Evolutionary conservation across 1,140 invertebrate genomes (phyloP).

Genomic region (Gerris buenoi): DNA sequence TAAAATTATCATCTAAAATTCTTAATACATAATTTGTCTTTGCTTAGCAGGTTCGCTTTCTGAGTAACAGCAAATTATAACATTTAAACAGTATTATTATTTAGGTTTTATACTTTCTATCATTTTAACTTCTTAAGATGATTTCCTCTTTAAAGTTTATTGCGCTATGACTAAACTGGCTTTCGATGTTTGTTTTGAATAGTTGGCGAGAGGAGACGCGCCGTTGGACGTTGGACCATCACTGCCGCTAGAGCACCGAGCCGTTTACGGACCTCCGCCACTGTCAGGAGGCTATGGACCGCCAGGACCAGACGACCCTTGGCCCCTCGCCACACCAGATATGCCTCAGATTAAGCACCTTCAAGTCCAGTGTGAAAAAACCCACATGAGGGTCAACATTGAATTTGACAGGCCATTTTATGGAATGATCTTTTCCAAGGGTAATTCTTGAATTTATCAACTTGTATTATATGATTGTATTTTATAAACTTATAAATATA

Average conservation of each 20-base stretch:
- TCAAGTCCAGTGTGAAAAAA: constrained; percentile 89
- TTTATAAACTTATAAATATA: too few relatives aligned
- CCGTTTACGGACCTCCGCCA: constrained; percentile 23
- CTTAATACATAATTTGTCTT: too few relatives aligned
- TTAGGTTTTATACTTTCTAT: not conserved
- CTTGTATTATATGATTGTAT: too few relatives aligned
- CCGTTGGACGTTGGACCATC: constrained; percentile 19
- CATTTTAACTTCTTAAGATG: not conserved
- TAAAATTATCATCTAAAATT: too few relatives aligned
- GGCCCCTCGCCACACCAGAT: constrained; percentile 62
- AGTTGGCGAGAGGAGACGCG: constrained; percentile 22
- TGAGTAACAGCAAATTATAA: too few relatives aligned
- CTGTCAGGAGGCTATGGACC: constrained; percentile 29
- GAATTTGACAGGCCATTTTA: constrained; percentile 89
- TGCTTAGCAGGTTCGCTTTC: too few relatives aligned
- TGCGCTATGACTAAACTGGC: too few relatives aligned
- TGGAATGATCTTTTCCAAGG: constrained; percentile 85
- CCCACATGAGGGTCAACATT: constrained; percentile 79
- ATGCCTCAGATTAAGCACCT: constrained; percentile 82
- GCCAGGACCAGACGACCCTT: constrained; percentile 42
- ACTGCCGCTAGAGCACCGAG: constrained; percentile 24
- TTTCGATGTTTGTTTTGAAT: too few relatives aligned
- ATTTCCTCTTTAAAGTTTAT: not conserved
- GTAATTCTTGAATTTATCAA: too few relatives aligned
- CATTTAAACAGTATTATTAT: too few relatives aligned